phyloP scores from a whole-genome alignment of 2,888 invertebrate species.

The Pterobdella sp. region DNA sequence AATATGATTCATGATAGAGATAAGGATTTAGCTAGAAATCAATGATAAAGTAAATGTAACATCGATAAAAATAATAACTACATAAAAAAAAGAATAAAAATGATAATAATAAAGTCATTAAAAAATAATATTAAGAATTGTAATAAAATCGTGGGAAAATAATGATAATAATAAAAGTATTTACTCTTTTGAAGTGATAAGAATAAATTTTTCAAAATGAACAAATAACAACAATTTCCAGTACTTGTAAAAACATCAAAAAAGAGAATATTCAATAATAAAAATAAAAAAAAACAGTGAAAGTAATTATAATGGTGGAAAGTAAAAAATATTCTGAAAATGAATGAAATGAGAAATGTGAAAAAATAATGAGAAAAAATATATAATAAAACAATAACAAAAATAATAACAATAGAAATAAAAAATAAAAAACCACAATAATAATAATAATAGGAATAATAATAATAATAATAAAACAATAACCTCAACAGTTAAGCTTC shows the following conservation, averaged over 20 bases:
- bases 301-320: background rate
- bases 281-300: background rate
- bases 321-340: no score
- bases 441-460: no score
- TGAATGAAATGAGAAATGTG: no score
- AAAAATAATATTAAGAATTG: background rate
- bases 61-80: slow-evolving; percentile 1
- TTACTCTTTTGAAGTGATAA: background rate
- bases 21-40: background rate
- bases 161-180: background rate
- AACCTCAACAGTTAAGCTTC: slow-evolving; percentile 62
- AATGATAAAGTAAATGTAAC: background rate
- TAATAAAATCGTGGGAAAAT: background rate
- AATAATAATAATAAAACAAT: no score
- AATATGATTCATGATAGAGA: background rate
- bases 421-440: no score
- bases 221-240: background rate
- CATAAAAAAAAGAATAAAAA: background rate
- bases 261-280: background rate
- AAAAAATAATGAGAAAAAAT: no score
- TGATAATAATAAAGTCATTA: background rate
- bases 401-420: no score
- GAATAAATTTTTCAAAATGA: background rate
- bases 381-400: no score
- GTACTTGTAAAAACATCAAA: background rate